A percentile compares a stretch with the other conserved stretches of the same genome.
These are phyloP conservation scores for Campylomormyrus numenius DNA, from an alignment of 2,113 vertebrate species.

Conservation along the genomic window DNA sequence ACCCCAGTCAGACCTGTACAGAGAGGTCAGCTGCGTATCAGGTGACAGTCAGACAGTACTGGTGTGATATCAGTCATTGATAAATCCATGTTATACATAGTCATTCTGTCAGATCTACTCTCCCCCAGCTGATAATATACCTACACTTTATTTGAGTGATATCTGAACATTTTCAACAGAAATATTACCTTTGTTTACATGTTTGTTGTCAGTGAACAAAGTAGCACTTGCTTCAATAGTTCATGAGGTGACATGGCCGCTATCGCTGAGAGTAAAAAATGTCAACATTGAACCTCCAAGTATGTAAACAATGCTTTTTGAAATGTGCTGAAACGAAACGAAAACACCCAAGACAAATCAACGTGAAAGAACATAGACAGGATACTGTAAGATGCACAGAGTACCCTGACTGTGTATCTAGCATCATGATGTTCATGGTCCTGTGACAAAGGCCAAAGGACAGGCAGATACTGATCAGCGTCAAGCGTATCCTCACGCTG, in stretches of 20 bases:
- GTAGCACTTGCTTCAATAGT: conserved; percentile 49
- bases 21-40: background rate
- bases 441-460: conserved; percentile 88
- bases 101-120: background rate
- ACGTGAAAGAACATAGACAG: background rate
- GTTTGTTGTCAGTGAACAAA: conserved; percentile 15
- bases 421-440: conserved; percentile 92
- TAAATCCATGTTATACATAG: background rate
- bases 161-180: conserved; percentile 43
- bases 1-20: background rate
- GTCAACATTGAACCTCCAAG: background rate
- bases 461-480: conserved; percentile 87
- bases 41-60: background rate
- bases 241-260: background rate
- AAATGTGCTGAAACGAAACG: background rate
- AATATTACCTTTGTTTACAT: conserved; percentile 60
- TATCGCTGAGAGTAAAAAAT: background rate
- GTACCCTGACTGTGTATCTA: conserved; percentile 86
- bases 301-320: background rate
- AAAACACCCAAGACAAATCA: background rate
- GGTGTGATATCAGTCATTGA: background rate
- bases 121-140: background rate
- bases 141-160: background rate
- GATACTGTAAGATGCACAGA: background rate
- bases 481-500: conserved; percentile 94